Evolutionary conservation across 2,113 vertebrate genomes (phyloP).

Genomic region (Anser cygnoides): DNA sequence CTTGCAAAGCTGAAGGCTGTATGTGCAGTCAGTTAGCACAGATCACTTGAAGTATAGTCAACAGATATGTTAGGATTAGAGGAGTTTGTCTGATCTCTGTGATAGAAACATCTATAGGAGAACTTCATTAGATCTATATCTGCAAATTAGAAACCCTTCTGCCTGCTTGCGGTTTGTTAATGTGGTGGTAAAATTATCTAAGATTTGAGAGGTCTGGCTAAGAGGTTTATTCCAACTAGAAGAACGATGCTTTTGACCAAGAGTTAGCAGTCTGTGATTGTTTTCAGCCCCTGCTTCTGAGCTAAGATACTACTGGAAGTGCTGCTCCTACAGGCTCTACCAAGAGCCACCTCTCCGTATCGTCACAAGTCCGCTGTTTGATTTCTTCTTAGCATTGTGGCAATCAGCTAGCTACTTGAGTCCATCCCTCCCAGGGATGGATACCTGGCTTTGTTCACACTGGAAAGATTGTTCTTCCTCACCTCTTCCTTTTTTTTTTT

Average conservation of each 20-base stretch:
- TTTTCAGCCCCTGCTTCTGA: background rate
- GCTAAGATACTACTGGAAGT: background rate
- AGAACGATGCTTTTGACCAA: background rate
- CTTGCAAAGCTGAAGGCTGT: slow-evolving; percentile 30
- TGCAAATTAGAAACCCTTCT: background rate
- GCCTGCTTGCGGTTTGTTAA: background rate
- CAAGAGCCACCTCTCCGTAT: background rate
- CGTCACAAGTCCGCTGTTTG: background rate
- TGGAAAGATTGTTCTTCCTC: background rate
- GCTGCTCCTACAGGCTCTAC: background rate
- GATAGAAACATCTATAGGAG: background rate
- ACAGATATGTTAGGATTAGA: background rate
- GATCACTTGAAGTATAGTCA: background rate
- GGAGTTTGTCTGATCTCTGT: background rate
- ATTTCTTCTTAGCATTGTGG: background rate
- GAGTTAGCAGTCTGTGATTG: background rate
- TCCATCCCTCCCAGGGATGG: background rate
- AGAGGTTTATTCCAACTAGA: background rate
- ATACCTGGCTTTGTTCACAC: background rate
- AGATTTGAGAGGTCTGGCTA: background rate
- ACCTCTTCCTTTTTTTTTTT: background rate
- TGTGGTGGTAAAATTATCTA: background rate
- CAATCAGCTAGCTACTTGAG: background rate
- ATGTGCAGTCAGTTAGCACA: background rate
- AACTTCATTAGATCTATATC: background rate